A percentile compares a stretch with the other conserved stretches of the same genome.
Evolutionary conservation across 2,113 vertebrate species (phyloP).

Genomic region (Oreocharis arfaki): DNA sequence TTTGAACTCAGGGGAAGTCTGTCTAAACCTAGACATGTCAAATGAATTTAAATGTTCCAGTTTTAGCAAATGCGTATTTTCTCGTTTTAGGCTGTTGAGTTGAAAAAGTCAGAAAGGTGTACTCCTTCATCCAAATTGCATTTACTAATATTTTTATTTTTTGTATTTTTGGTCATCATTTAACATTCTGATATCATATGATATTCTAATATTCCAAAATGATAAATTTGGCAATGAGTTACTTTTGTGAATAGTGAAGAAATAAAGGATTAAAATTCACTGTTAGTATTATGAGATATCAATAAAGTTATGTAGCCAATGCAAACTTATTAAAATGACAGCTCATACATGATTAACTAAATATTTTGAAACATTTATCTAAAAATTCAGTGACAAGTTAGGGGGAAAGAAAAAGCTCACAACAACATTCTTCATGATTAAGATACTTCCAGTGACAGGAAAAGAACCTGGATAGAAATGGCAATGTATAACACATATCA

Average conservation of each 20-base stretch:
- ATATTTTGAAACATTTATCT: neutral
- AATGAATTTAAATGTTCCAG: neutral
- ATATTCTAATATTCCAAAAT: neutral
- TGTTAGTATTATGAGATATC: neutral
- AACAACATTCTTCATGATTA: neutral
- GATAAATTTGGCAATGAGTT: neutral
- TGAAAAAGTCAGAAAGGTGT: neutral
- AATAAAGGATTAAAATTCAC: neutral
- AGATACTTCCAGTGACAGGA: neutral
- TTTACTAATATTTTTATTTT: neutral
- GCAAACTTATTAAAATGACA: neutral
- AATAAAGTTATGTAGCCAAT: neutral
- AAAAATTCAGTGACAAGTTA: neutral
- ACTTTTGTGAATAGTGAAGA: neutral
- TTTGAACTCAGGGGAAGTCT: neutral
- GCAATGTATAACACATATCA: neutral
- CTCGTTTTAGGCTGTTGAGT: neutral
- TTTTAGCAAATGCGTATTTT: accelerated
- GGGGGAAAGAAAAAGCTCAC: neutral
- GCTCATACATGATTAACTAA: neutral
- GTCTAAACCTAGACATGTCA: neutral
- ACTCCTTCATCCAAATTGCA: neutral
- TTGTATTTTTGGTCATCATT: neutral
- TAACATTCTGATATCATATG: neutral
- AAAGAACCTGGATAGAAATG: neutral